Base-by-base conservation (phyloP, 2,113 vertebrate species). In the Corythornis vintsioides region DNA sequence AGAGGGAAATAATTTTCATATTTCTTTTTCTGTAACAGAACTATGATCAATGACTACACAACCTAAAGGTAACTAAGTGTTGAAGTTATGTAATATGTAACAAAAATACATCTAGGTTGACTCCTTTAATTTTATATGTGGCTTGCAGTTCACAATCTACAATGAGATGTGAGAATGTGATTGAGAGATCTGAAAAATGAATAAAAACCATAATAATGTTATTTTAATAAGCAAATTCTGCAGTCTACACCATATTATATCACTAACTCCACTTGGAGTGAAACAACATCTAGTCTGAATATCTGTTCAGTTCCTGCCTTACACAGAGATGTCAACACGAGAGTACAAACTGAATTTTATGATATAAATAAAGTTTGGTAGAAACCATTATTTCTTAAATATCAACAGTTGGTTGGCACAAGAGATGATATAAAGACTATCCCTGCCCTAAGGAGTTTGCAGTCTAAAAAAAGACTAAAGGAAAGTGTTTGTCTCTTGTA, bases 401-500 rank as follows among this genome's bases (percentile, higher is more conserved):
- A 92, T 86, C 69, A 88, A 38, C 38, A 40, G 64, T 43, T 64
- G 38, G 28, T 83, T 91, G 75, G 52, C n/a, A 19, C 16, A 11
- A 63, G 47, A 56, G 45, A 55, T 66, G 47, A 47, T 21, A 77
- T 45, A 93, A 84, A 73, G 83, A 77, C 85, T 76, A 86, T 38
- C 79, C 90, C 38, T 94, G 64, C 90, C 92, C 79, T 90, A 59
- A 45, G 71, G 91, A 71, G 14, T 26, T 87, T 87, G 42, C 18
- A 85, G 72, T 59, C 88, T 92, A 89, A 92, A 95, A 88, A 95
- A 95, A 89, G 92, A 87, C 59, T 59, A 82, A 92, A 82, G 78
- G 57, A 76, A 94, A 88, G 22, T 59, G 56, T 71, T 86, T 80
- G 31, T 56, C 25, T 88, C 75, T 80, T 67, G n/a, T 47, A 66